Conservation (phyloP, 1,140 invertebrate genomes). For the Drosophila mauritiana region DNA sequence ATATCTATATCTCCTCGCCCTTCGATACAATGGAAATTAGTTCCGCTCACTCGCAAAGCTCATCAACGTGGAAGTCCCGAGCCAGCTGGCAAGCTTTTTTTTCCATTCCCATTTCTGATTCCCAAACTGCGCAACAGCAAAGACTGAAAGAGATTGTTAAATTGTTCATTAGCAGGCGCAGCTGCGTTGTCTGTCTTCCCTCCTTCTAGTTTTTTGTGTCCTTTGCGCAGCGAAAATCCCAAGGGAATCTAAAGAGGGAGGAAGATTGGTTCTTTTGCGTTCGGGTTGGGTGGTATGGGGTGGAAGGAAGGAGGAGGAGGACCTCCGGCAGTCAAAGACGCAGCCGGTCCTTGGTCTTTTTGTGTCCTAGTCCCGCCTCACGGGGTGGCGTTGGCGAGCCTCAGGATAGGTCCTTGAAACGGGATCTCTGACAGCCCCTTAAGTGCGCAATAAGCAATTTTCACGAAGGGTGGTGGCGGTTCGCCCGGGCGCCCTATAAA, state of each 20-base stretch:
- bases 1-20: constrained; percentile 2
- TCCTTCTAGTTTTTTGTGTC: constrained; percentile 15
- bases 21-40: constrained; percentile 45
- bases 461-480: constrained; percentile 31
- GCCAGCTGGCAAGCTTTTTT: constrained; percentile 44
- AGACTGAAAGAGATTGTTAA: constrained; percentile 27
- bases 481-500: constrained; percentile 10
- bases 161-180: constrained; percentile 42
- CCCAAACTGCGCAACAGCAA: constrained; percentile 43
- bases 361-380: constrained; percentile 28
- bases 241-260: constrained; percentile 15
- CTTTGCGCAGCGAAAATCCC: constrained; percentile 20
- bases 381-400: constrained; percentile 69
- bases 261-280: constrained; percentile 7
- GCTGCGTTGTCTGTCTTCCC: constrained; percentile 31
- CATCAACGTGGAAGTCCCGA: constrained; percentile 18
- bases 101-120: constrained; percentile 9
- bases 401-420: constrained; percentile 30
- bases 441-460: constrained; percentile 65
- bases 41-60: constrained; percentile 44
- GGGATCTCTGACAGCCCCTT: constrained; percentile 28
- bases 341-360: constrained; percentile 38
- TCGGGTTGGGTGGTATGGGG: constrained; percentile 29
- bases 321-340: constrained; percentile 55
- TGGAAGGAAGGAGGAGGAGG: constrained; percentile 29